phyloP scores from a whole-genome alignment of 2,888 invertebrate species.

The Parnassius mnemosyne region DNA sequence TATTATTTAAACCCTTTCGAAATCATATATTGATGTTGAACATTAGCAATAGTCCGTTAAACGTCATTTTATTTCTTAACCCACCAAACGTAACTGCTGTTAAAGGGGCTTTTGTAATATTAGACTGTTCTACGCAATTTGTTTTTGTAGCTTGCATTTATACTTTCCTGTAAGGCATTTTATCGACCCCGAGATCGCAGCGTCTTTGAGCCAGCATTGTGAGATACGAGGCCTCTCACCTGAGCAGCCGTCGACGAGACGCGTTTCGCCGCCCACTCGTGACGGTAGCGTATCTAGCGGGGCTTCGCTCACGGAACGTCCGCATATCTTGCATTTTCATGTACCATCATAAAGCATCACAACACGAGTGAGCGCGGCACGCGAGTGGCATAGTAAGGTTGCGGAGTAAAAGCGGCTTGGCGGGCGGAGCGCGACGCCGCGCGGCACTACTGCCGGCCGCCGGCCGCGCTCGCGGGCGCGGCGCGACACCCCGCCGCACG shows the following conservation, averaged over 20 bases:
- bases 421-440: conserved; percentile 53
- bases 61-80: conserved; percentile 5
- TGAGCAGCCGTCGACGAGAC: conserved; percentile 67
- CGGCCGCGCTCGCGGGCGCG: conserved; percentile 55
- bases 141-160: conserved; percentile 29
- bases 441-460: conserved; percentile 30
- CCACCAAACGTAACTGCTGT: background rate
- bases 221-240: conserved; percentile 71
- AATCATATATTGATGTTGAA: background rate
- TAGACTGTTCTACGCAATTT: conserved; percentile 25
- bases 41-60: background rate
- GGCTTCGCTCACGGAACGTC: conserved; percentile 72
- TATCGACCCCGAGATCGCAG: conserved; percentile 72
- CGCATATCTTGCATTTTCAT: conserved; percentile 75
- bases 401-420: conserved; percentile 44
- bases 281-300: conserved; percentile 56
- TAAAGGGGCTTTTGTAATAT: background rate
- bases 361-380: conserved; percentile 69
- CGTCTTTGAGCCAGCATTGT: conserved; percentile 57
- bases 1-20: too few species aligned
- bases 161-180: conserved; percentile 41
- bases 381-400: conserved; percentile 64
- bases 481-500: conserved; percentile 37
- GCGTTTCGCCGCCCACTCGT: conserved; percentile 74
- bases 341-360: conserved; percentile 77